Evolutionary conservation across 2,113 vertebrate genomes (phyloP).

Genomic region (Mionectes macconnelli): DNA sequence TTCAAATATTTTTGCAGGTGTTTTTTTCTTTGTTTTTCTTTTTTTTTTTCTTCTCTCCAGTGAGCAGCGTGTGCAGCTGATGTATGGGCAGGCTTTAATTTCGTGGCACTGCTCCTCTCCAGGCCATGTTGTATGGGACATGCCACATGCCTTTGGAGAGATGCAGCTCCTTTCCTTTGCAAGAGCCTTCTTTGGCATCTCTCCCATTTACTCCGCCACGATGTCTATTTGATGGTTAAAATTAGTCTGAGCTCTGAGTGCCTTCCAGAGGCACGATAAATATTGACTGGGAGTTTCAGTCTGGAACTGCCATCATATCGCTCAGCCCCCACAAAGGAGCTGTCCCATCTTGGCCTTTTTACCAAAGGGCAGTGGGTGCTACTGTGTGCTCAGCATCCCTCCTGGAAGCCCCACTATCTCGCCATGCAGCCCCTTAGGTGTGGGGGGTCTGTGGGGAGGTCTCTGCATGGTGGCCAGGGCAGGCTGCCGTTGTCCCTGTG

Average conservation of each 20-base stretch:
- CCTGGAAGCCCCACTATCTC: accelerated
- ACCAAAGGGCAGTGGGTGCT: not conserved
- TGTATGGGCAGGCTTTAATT: not conserved
- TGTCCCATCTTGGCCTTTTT: not conserved
- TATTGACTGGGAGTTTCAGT: constrained; percentile 7
- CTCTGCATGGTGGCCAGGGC: not conserved
- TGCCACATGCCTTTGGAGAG: not conserved
- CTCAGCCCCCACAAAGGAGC: not conserved
- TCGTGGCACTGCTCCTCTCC: not conserved
- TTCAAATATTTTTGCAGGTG: not conserved
- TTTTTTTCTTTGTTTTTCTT: not conserved
- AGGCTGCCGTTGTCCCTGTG: not conserved
- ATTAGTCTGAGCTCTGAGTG: constrained; percentile 23
- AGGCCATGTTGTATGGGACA: not conserved
- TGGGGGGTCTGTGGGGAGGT: not conserved
- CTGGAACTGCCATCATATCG: not conserved
- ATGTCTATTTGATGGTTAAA: constrained; percentile 30
- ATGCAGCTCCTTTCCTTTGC: not conserved
- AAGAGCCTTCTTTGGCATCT: not conserved
- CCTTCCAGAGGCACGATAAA: constrained; percentile 34
- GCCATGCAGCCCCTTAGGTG: not conserved
- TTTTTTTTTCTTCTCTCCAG: too few species aligned
- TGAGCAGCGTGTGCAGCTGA: not conserved
- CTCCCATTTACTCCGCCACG: constrained; percentile 6
- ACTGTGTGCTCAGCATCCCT: not conserved